Base-by-base conservation (phyloP, 2,113 vertebrate species). In the Excalfactoria chinensis region DNA sequence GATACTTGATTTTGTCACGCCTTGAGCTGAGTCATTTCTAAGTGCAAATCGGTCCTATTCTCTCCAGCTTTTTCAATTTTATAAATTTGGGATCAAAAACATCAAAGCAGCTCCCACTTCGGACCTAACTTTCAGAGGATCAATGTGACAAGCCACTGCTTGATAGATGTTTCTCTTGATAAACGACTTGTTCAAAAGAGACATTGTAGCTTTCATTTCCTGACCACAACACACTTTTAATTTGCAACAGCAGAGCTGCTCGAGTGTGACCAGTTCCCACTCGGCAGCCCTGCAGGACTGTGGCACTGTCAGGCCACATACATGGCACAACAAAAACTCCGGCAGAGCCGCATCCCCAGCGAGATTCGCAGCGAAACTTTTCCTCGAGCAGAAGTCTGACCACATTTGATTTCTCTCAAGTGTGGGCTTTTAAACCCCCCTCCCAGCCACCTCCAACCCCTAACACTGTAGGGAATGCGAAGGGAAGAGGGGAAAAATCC, bases 191-290 rank as follows among this genome's bases (percentile, higher is more conserved):
- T 98, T 98, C 98, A 98, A 98, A 98, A 98, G 97, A 98, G 97
- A 98, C 98, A 98, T 97, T 98, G 98, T 98, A 98, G 98, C 97
- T 98, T 98, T 98, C 98, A 98, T 98, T 98, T 98, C 98, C 98
- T 98, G 98, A 97, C 97, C 97, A 98, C 97, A 98, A 98, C 98
- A 98, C 98, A 98, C 98, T 98, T 98, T 98, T 98, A 98, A 98
- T 98, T 98, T 98, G 97, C 97, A 98, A 97, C 97, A 98, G 98
- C 97, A 98, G 98, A 98, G 97, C 97, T 97, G 97, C 93, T 93
- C 55, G 95, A 97, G 92, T 97, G 96, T 97, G 96, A 98, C 97
- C 95, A 91, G 91, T 97, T 97, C 96, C 97, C 96, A 97, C 97
- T 98, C 96, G 88, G 94, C 96, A 98, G 96, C 80, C 96, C 96